These are phyloP conservation scores for Nothura maculosa DNA, from an alignment of 2,797 vertebrate genomes.

Conservation along the genomic window DNA sequence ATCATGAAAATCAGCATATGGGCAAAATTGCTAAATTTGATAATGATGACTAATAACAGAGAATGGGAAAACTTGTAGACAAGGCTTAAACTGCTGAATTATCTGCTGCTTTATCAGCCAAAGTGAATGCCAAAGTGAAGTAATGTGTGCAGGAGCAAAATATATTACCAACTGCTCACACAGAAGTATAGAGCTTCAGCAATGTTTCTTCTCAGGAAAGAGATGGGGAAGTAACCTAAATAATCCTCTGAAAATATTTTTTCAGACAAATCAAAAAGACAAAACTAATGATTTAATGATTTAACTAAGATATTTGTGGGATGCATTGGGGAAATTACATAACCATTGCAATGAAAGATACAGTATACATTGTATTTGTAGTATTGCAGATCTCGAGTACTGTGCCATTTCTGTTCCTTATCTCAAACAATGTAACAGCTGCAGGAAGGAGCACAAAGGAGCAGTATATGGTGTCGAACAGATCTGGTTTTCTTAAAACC, in stretches of 20 bases:
- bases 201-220: background rate
- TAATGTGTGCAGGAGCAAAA: accelerated
- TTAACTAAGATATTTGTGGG: background rate
- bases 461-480: conserved; percentile 11
- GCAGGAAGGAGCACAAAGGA: background rate
- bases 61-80: background rate
- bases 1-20: background rate
- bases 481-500: conserved; percentile 20
- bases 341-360: background rate
- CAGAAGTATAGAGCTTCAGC: background rate
- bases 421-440: background rate
- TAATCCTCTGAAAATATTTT: background rate
- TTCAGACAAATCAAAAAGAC: background rate
- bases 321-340: background rate
- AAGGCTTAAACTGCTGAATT: background rate
- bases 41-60: background rate
- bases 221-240: background rate
- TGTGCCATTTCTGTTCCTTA: background rate
- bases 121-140: background rate
- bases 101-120: background rate
- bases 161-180: background rate
- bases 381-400: background rate
- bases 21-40: background rate
- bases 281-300: background rate
- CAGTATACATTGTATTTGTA: background rate